Evolutionary conservation across 2,888 invertebrate species (phyloP), one percentile per base, ranked within the genome.

Genomic region (Atherix ibis): DNA sequence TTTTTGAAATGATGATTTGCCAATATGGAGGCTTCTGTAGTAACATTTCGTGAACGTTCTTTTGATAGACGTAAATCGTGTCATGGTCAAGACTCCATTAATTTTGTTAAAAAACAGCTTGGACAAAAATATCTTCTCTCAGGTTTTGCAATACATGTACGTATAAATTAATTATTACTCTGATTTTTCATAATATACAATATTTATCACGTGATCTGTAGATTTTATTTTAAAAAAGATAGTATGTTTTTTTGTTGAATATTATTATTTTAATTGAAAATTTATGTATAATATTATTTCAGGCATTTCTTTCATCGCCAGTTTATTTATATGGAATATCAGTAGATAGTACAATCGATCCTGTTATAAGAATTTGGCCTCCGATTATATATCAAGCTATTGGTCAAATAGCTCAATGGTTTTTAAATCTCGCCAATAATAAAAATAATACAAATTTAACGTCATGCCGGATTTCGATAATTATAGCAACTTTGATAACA

Each of bases 71-170:
- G n/a, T n/a, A n/a, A n/a, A n/a, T n/a, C n/a, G 22, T 6, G 22
- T 22, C 22, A 10, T 22, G 22, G 22, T 10, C 6, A 10, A 22
- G 22, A 22, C 6, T 22, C 22, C 10, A 6, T 8, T 8, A 22
- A 58, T 13, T 54, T 59, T 36, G 50, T 58, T 41, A 59, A 59
- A 43, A 58, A 58, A 43, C 58, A 59, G 46, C 54, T 59, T 37
- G 59, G 58, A 48, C 58, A 59, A 46, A 59, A 59, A 48, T 59
- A 58, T 46, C 52, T 59, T 49, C 48, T 59, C 45, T 59, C 59
- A 50, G 58, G 58, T 42, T 58, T 59, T 46, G 58, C 55, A 42
- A 58, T 59, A 46, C 58, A 59, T 51, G 58, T 59, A 58, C 44
- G n/a, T n/a, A n/a, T n/a, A n/a, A n/a, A n/a, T n/a, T n/a, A n/a